Evolutionary conservation across 2,797 vertebrate species (phyloP), one percentile per base, ranked within the genome.

Genomic region (Gorsachius magnificus): DNA sequence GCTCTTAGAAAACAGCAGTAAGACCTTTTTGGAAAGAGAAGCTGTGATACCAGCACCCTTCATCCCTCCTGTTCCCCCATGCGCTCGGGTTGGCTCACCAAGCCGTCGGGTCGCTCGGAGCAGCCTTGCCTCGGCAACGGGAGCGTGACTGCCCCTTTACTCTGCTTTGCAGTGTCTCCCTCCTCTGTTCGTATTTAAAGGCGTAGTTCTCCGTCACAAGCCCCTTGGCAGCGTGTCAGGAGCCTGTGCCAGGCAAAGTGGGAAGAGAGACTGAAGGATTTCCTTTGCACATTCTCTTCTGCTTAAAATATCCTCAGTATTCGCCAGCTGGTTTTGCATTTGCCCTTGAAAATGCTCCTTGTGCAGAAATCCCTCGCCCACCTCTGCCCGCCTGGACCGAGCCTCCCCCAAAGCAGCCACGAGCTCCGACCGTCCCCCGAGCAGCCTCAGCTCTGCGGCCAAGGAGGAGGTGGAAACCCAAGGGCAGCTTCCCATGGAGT

Each of bases 181-280:
- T 80, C 64, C 64, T 66, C 71, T 87, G 48, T 38, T 80, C 41
- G 1, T 13, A 48, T 70, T 77, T 86, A 78, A 86, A 81, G 80
- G 45, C 45, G 1, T 24, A 68, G 78, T 71, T 91, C 69, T 85
- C 77, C 88, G 65, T 57, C 77, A 21, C 78, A 33, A 86, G 89
- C 83, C 20, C 28, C 92, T 71, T 95, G 96, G 96, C 94, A 93
- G 86, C 36, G 0, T 12, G 61, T 89, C 95, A 92, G 90, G 83
- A 93, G 74, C 70, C 69, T 6, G 31, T 94, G 94, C 96, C 95
- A 95, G 91, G 94, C 83, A 21, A 71, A 88, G 94, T n/a, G 57
- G 91, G 94, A 92, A 93, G 81, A 71, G 81, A 90, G 86, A 89
- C 89, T 57, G 5, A 87, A 94, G 96, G 94, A 93, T 96, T 96